These are phyloP conservation scores for Diplodus sargus DNA, from an alignment of 2,797 vertebrate genomes.

Conservation along the genomic window DNA sequence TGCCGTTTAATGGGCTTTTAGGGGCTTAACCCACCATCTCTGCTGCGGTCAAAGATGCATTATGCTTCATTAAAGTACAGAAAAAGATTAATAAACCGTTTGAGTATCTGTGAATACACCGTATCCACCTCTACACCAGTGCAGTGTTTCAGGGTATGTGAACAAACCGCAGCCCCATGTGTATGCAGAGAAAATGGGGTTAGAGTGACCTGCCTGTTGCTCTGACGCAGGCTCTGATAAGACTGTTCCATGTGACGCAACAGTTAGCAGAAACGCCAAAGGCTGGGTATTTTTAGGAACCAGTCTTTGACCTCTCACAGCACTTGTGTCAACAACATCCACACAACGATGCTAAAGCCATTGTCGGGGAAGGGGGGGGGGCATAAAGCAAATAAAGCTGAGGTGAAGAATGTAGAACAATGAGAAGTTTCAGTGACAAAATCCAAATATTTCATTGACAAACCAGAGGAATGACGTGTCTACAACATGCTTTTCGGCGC, in stretches of 20 bases:
- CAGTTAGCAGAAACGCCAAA: slow-evolving; percentile 68
- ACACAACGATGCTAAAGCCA: slow-evolving; percentile 48
- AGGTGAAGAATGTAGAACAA: slow-evolving; percentile 17
- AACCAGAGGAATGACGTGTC: not conserved
- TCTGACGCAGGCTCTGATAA: slow-evolving; percentile 80
- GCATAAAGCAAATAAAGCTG: slow-evolving; percentile 43
- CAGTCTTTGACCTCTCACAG: slow-evolving; percentile 75
- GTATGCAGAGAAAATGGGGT: slow-evolving; percentile 58
- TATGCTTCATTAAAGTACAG: slow-evolving; percentile 27
- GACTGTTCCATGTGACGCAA: slow-evolving; percentile 76
- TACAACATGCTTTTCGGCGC: not conserved
- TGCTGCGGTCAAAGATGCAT: slow-evolving; percentile 37
- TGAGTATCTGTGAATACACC: slow-evolving; percentile 29
- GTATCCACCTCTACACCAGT: slow-evolving; percentile 6
- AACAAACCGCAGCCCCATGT: slow-evolving; percentile 35
- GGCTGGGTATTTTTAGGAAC: slow-evolving; percentile 81
- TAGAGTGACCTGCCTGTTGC: slow-evolving; percentile 66
- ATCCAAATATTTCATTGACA: slow-evolving; percentile 4
- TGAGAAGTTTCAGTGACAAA: slow-evolving; percentile 17
- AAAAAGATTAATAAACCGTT: slow-evolving; percentile 14
- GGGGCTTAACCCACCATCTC: slow-evolving; percentile 31
- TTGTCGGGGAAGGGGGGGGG: slow-evolving; percentile 29
- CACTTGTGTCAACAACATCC: slow-evolving; percentile 70
- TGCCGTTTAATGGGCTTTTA: slow-evolving; percentile 54
- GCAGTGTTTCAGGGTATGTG: slow-evolving; percentile 45